Conservation (phyloP, 2,797 vertebrate genomes). For the Amniataba percoides region DNA sequence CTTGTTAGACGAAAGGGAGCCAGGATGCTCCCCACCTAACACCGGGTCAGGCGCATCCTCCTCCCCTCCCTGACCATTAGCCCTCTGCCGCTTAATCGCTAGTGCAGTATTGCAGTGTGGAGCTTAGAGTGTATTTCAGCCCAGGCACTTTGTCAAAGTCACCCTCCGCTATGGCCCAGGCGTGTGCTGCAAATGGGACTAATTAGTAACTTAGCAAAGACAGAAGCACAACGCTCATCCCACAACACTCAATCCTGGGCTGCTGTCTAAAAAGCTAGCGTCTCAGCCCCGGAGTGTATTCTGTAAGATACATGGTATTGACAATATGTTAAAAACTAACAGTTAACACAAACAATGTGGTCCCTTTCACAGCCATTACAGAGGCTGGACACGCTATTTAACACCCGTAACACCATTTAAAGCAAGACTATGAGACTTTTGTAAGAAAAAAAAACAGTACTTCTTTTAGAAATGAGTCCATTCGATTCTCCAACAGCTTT, state of each 20-base stretch:
- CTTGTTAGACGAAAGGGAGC: constrained; percentile 70
- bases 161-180: constrained; percentile 66
- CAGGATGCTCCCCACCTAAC: constrained; percentile 68
- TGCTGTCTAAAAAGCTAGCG: constrained; percentile 37
- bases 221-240: constrained; percentile 62
- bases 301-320: constrained; percentile 56
- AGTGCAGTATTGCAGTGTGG: constrained; percentile 64
- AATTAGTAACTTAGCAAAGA: constrained; percentile 80
- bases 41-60: constrained; percentile 61
- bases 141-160: constrained; percentile 81
- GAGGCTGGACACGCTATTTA: neutral
- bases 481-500: neutral
- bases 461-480: neutral
- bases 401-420: constrained; percentile 15
- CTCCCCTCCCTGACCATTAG: constrained; percentile 63
- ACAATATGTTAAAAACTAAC: constrained; percentile 59
- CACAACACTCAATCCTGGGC: constrained; percentile 59
- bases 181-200: constrained; percentile 79
- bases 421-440: neutral
- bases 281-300: constrained; percentile 25
- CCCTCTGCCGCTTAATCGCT: constrained; percentile 76
- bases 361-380: neutral
- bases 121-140: constrained; percentile 74
- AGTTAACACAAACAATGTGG: constrained; percentile 33
- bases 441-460: neutral